Evolutionary conservation across 2,113 vertebrate species (phyloP).

Genomic region (Chlorodrepanis virens): DNA sequence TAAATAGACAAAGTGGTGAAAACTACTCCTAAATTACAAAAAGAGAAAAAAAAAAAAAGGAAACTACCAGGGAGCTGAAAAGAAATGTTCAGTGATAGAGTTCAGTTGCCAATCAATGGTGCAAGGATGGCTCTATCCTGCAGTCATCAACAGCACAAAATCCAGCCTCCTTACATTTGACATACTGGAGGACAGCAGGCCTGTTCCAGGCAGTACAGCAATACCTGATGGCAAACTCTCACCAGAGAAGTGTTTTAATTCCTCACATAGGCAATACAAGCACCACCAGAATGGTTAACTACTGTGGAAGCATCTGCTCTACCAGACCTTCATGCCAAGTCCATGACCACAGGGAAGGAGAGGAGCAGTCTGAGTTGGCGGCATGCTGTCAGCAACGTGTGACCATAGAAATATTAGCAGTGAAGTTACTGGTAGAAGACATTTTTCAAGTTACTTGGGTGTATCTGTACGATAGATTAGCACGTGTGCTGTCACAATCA

Average conservation of each 20-base stretch:
- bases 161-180: background rate
- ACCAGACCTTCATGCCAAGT: background rate
- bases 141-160: background rate
- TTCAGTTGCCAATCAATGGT: background rate
- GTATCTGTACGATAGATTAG: background rate
- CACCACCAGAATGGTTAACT: rapidly evolving
- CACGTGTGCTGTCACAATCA: background rate
- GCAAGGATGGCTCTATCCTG: background rate
- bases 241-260: background rate
- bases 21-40: background rate
- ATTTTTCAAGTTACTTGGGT: background rate
- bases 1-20: background rate
- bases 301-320: background rate
- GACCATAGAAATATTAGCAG: background rate
- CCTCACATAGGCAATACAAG: background rate
- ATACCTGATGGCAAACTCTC: background rate
- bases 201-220: rapidly evolving
- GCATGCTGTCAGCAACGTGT: background rate
- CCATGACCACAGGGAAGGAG: background rate
- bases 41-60: too few species aligned
- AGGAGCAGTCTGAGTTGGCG: background rate
- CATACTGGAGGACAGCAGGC: background rate
- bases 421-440: background rate
- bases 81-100: background rate
- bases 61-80: background rate